Percentiles rank a stretch among this genome's conserved stretches.
Conservation (phyloP, 1,140 invertebrate species). For the Brachystomella parvula region DNA sequence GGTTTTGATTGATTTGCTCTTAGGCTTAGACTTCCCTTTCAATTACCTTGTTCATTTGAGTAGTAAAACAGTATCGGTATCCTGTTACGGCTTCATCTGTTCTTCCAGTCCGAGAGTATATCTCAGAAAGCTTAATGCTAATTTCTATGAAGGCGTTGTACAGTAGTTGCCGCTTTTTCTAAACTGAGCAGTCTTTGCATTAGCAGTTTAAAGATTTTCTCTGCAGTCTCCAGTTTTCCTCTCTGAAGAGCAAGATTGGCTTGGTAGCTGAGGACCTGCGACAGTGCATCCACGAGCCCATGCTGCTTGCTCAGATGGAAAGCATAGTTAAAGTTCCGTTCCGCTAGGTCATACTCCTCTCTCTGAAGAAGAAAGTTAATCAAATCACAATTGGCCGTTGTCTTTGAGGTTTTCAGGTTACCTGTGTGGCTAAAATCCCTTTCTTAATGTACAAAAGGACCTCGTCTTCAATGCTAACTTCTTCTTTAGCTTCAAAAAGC, state of each 20-base stretch:
- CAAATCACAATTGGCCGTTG: background rate
- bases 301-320: conserved; percentile 23
- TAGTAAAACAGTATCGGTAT: conserved; percentile 31
- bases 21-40: conserved; percentile 13
- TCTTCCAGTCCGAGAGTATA: conserved; percentile 25
- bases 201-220: conserved; percentile 24
- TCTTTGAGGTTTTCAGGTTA: background rate
- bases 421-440: conserved; percentile 33
- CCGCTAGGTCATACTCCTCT: conserved; percentile 26
- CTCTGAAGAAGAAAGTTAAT: conserved; percentile 19
- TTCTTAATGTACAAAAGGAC: conserved; percentile 34
- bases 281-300: conserved; percentile 30
- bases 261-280: conserved; percentile 34
- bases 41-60: conserved; percentile 23
- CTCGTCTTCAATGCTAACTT: conserved; percentile 24
- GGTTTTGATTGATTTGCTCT: background rate
- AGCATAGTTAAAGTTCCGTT: conserved; percentile 23
- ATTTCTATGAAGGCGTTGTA: conserved; percentile 37
- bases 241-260: conserved; percentile 31
- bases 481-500: conserved; percentile 6
- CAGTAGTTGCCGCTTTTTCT: conserved; percentile 16
- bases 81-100: conserved; percentile 24
- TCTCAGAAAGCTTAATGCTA: conserved; percentile 34
- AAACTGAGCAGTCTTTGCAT: conserved; percentile 25
- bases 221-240: conserved; percentile 27